These are phyloP conservation scores for Elmis aenea DNA, from an alignment of 2,888 invertebrate species.

Conservation along the genomic window DNA sequence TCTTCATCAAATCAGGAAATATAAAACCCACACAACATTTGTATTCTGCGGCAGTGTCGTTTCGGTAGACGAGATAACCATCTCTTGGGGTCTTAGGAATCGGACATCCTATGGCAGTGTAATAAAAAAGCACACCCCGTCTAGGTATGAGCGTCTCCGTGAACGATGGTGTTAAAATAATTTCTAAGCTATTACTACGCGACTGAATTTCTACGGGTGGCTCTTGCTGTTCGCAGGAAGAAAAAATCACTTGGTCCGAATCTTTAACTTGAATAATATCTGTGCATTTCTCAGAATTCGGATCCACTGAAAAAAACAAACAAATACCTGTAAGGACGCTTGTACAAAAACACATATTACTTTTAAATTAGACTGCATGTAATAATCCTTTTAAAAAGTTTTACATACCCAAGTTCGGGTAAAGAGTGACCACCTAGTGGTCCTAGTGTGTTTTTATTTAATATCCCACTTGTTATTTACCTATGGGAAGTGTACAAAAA, in stretches of 20 bases:
- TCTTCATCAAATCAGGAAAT: conserved; percentile 63
- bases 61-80: conserved; percentile 64
- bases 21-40: conserved; percentile 64
- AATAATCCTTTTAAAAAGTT: too few relatives aligned
- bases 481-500: too few relatives aligned
- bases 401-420: too few relatives aligned
- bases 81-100: conserved; percentile 59
- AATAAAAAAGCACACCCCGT: conserved; percentile 62
- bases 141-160: conserved; percentile 26
- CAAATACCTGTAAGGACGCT: background rate
- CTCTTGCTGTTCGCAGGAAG: conserved; percentile 54
- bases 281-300: conserved; percentile 43
- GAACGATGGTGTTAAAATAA: conserved; percentile 28
- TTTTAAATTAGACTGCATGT: too few relatives aligned
- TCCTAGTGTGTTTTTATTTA: too few relatives aligned
- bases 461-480: too few relatives aligned
- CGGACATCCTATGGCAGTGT: conserved; percentile 61
- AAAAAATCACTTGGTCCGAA: conserved; percentile 47
- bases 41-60: conserved; percentile 60
- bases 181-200: conserved; percentile 46
- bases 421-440: too few relatives aligned
- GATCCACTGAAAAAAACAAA: conserved; percentile 2
- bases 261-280: conserved; percentile 53
- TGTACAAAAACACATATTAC: background rate
- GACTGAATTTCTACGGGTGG: conserved; percentile 51